Evolutionary conservation across 2,888 invertebrate species (phyloP).

Genomic region (Podotricha telesiphe): DNA sequence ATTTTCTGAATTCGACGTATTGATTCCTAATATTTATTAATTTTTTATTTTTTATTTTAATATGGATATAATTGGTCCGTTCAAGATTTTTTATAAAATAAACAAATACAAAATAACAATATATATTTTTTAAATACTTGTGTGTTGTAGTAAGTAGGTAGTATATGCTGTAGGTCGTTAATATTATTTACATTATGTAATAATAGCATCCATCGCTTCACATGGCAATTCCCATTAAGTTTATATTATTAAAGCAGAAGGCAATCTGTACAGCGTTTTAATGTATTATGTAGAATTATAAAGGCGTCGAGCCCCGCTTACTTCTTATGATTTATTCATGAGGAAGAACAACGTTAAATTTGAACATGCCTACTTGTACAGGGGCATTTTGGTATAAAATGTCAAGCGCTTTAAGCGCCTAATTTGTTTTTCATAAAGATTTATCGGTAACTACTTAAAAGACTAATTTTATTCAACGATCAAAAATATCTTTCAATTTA

Average conservation of each 20-base stretch:
- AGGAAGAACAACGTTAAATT: conserved; percentile 76
- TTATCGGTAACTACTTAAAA: conserved; percentile 53
- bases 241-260: conserved; percentile 78
- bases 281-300: conserved; percentile 84
- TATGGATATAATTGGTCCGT: too few species aligned
- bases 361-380: conserved; percentile 73
- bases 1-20: conserved; percentile 13
- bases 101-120: background rate
- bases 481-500: conserved; percentile 37
- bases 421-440: conserved; percentile 69
- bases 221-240: conserved; percentile 75
- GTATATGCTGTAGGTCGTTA: background rate
- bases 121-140: background rate
- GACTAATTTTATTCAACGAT: conserved; percentile 42
- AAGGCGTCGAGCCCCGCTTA: conserved; percentile 76
- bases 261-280: conserved; percentile 82
- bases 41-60: background rate
- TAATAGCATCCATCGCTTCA: conserved; percentile 49
- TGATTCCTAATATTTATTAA: background rate
- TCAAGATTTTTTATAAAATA: background rate
- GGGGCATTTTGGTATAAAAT: conserved; percentile 66
- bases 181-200: conserved; percentile 32
- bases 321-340: conserved; percentile 83
- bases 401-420: conserved; percentile 70
- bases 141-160: background rate